Evolutionary conservation across 2,113 vertebrate genomes (phyloP).

Genomic region (Xenopus tropicalis): UCB_Xtro_10.0 CM004451.2:52701501-52702000

Average conservation of each 20-base stretch:
- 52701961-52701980: too few relatives aligned
- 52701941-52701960: too few relatives aligned
- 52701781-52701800: neutral
- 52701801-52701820: neutral
- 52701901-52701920: too few relatives aligned
- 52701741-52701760: neutral
- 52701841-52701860: too few relatives aligned
- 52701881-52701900: too few relatives aligned
- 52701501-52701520: too few relatives aligned
- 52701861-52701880: too few relatives aligned
- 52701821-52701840: neutral
- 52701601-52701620: neutral
- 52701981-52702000: too few relatives aligned
- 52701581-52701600: neutral
- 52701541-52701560: neutral
- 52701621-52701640: neutral
- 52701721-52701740: neutral
- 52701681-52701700: neutral
- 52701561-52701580: neutral
- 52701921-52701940: too few relatives aligned
- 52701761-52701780: neutral
- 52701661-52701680: neutral
- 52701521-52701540: neutral
- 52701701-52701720: neutral
- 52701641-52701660: neutral